These are phyloP conservation scores for Halcyon malimbica DNA, from an alignment of 2,113 vertebrate genomes.

Conservation along the genomic window DNA sequence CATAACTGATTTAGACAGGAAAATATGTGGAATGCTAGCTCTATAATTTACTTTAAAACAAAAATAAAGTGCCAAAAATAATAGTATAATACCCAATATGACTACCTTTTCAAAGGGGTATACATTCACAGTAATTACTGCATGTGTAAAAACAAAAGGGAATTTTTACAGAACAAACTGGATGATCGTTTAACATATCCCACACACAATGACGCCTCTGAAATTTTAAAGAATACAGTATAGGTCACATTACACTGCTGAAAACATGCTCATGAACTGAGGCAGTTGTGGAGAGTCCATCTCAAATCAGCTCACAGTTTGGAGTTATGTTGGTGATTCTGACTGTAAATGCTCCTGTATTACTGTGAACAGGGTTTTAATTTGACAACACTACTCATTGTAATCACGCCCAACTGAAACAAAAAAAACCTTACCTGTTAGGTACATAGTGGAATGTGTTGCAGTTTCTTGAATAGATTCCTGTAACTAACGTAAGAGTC, in stretches of 20 bases:
- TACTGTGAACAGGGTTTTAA: not conserved
- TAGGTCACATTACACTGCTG: not conserved
- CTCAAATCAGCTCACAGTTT: not conserved
- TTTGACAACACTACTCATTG: not conserved
- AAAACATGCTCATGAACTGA: not conserved
- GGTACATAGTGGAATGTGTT: not conserved
- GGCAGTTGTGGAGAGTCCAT: not conserved
- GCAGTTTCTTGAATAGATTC: not conserved
- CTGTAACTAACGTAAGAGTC: not conserved
- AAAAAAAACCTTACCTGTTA: not conserved
- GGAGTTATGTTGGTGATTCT: not conserved
- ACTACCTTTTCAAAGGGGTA: slow-evolving; percentile 17
- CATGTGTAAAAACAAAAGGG: not conserved
- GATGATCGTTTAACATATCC: not conserved
- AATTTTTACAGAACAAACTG: not conserved
- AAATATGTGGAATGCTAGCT: not conserved
- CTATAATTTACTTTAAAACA: slow-evolving; percentile 5
- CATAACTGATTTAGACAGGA: not conserved
- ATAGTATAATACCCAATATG: not conserved
- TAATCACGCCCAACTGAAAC: not conserved
- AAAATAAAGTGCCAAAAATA: slow-evolving; percentile 22
- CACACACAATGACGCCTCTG: not conserved
- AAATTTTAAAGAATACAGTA: not conserved
- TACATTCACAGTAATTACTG: not conserved
- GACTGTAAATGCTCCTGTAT: not conserved